Evolutionary conservation across 1,140 invertebrate genomes (phyloP), one percentile per base, ranked within the genome.

Genomic region (Ceratina australensis): DNA sequence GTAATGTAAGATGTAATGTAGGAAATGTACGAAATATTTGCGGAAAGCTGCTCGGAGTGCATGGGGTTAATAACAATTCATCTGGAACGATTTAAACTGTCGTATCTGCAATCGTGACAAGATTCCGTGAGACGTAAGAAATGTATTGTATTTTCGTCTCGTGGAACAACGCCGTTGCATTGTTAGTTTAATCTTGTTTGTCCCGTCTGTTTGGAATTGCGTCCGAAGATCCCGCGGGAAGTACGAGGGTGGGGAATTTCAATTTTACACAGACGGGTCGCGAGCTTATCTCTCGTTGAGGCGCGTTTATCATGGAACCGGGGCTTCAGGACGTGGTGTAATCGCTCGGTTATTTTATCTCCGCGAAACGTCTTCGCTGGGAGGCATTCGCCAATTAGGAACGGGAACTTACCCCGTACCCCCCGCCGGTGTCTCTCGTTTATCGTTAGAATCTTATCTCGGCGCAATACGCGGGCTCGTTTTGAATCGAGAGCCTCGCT

Each of bases 261-360:
- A 72, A 72, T 72, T 72, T 61, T 61, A 12, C 20, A 20, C 20
- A 7, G 22, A 15, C 42, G 18, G 56, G 15, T 16, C 22, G 5
- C 15, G 8, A 4, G 1, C 15, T 56, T 57, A 66, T 66, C 54
- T 18, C 20, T 0, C 42, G 12, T 42, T 1, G 24, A 15, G 2
- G 1, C 7, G 18, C 16, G 64, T 54, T 59, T 56, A 52, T 68
- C 54, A 20, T 59, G 54, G 15, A 56, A 22, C 33, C 33, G 33
- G 5, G 7, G 42, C 20, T 20, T 1, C 42, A 50, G 47, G 22
- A 63, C 54, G 22, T 16, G 64, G 57, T 42, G 65, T 60, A 76
- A 69, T 76, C 74, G 64, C 60, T 26, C 16, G 57, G 74, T 76
- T 76, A 42, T 52, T 76, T 76, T 60, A 68, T 76, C 73, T 59